A percentile compares a stretch with the other conserved stretches of the same genome.
phyloP scores from a whole-genome alignment of 2,888 invertebrate genomes.

The Thelaira solivaga region DNA sequence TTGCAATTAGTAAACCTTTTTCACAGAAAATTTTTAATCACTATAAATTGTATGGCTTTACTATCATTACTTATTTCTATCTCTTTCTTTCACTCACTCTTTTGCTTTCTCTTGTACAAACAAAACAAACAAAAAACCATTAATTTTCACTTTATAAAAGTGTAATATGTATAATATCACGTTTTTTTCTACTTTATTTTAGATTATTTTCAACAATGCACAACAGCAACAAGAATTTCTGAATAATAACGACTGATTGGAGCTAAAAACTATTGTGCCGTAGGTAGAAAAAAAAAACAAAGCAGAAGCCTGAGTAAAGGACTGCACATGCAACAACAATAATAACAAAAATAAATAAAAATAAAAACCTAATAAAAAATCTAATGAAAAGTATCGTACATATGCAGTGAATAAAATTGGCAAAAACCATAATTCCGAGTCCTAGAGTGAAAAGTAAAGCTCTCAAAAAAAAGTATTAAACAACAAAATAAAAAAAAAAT shows the following conservation, averaged over 20 bases:
- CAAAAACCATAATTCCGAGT: slow-evolving; percentile 13
- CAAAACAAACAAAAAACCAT: background rate
- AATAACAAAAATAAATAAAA: too few relatives aligned
- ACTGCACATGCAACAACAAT: background rate
- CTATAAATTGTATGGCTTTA: slow-evolving; percentile 5
- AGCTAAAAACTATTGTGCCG: background rate
- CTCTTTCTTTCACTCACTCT: too few relatives aligned
- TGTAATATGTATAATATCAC: slow-evolving; percentile 5
- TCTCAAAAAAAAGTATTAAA: background rate
- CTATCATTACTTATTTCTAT: background rate
- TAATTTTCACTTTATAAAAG: slow-evolving; percentile 1
- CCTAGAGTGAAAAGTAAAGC: slow-evolving; percentile 21
- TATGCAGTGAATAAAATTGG: slow-evolving; percentile 32
- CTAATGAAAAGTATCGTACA: slow-evolving; percentile 10
- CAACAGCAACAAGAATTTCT: slow-evolving; percentile 3
- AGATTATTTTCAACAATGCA: slow-evolving; percentile 15
- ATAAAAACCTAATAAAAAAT: slow-evolving; percentile 19
- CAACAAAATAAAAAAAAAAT: background rate
- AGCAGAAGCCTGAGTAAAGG: background rate
- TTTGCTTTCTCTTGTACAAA: too few relatives aligned
- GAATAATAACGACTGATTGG: slow-evolving; percentile 27
- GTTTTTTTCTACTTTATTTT: slow-evolving; percentile 11
- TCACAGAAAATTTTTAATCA: slow-evolving; percentile 9
- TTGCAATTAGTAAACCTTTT: slow-evolving; percentile 16
- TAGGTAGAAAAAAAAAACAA: background rate